Evolutionary conservation across 1,140 invertebrate genomes (phyloP).

Genomic region (Zaprionus gabonicus): DNA sequence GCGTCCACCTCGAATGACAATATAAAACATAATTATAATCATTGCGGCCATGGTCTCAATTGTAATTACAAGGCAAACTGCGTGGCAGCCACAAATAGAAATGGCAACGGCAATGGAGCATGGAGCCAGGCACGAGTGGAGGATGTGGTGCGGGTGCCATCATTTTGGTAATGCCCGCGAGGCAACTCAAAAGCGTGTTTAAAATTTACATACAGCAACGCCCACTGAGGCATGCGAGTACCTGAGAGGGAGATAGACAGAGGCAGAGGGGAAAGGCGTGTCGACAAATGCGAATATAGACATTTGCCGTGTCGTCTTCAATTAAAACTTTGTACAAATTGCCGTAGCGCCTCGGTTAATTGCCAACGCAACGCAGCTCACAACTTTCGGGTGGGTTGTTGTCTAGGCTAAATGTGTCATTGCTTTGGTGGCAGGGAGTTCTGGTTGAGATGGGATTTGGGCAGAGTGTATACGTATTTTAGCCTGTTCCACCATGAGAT

Average conservation of each 20-base stretch:
- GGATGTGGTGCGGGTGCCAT: slow-evolving; percentile 21
- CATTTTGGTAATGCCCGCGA: slow-evolving; percentile 64
- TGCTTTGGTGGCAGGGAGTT: neutral
- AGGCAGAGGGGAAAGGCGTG: neutral
- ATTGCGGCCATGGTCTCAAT: slow-evolving; percentile 71
- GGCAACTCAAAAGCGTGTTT: slow-evolving; percentile 57
- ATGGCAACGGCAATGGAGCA: slow-evolving; percentile 27
- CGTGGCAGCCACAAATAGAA: slow-evolving; percentile 34
- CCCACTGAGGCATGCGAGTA: slow-evolving; percentile 45
- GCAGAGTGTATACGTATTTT: neutral
- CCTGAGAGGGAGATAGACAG: neutral
- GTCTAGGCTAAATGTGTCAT: slow-evolving; percentile 22
- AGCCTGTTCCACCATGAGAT: neutral
- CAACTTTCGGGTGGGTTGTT: slow-evolving; percentile 38
- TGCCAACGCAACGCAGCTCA: slow-evolving; percentile 33
- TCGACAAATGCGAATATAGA: slow-evolving; percentile 44
- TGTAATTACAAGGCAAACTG: slow-evolving; percentile 79
- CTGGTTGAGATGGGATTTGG: neutral
- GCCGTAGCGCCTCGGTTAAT: slow-evolving; percentile 68
- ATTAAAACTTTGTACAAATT: slow-evolving; percentile 81
- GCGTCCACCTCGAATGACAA: slow-evolving; percentile 46
- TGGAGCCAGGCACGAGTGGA: neutral
- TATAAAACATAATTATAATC: slow-evolving; percentile 81
- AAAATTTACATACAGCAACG: slow-evolving; percentile 71
- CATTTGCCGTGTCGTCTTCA: slow-evolving; percentile 71